Conservation (phyloP, 2,888 invertebrate species). For the Agrotis ipsilon region DNA sequence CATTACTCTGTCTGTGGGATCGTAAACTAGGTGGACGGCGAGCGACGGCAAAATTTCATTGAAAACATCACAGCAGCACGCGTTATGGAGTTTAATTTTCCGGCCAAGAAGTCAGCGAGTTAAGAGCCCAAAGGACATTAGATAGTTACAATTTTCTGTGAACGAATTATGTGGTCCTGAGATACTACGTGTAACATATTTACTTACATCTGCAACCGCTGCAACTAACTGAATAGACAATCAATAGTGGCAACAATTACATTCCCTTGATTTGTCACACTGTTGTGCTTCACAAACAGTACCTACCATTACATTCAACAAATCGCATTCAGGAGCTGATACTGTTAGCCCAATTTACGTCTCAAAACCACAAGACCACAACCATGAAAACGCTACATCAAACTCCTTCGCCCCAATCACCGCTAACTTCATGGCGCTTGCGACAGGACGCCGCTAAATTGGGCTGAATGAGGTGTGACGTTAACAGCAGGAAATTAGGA, state of each 20-base stretch:
- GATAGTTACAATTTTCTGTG: not conserved
- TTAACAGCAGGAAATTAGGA: conserved; percentile 68
- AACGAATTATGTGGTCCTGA: not conserved
- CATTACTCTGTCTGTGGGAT: conserved; percentile 53
- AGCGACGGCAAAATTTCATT: conserved; percentile 52
- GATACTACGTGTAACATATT: too few species aligned
- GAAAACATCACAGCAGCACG: conserved; percentile 52
- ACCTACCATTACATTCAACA: not conserved
- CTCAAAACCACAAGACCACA: not conserved
- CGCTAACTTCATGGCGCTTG: conserved; percentile 52
- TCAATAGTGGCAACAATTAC: not conserved
- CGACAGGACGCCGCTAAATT: conserved; percentile 68
- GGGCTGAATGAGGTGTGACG: conserved; percentile 68
- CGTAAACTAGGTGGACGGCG: conserved; percentile 52
- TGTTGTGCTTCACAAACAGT: not conserved
- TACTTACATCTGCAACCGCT: too few species aligned
- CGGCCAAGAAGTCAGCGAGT: conserved; percentile 46
- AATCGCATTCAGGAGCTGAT: not conserved
- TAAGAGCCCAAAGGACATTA: not conserved
- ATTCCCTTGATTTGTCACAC: not conserved
- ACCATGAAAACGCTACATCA: conserved; percentile 13
- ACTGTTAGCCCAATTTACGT: not conserved
- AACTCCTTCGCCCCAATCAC: not conserved
- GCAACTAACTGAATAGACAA: not conserved
- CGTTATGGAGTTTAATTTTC: conserved; percentile 33